These are phyloP conservation scores for Dicroscelio sp. DNA, from an alignment of 2,888 invertebrate genomes.

Conservation along the genomic window DNA sequence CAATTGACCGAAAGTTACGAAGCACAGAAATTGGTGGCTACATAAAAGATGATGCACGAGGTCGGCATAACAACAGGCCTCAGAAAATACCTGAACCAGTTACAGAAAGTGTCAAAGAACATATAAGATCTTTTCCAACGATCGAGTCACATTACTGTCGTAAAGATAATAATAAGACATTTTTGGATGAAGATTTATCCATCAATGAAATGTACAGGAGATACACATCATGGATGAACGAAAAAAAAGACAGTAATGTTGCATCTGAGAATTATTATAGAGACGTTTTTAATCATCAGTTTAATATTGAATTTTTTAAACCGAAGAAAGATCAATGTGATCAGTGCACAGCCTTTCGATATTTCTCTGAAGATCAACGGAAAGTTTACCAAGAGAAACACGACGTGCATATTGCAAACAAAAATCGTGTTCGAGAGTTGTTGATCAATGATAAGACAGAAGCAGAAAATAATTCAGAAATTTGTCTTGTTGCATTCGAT, in stretches of 20 bases:
- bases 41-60: no score
- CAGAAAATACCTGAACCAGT: background rate
- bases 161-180: background rate
- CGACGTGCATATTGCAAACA: no score
- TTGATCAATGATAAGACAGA: no score
- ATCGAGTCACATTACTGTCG: conserved; percentile 31
- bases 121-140: conserved; percentile 18
- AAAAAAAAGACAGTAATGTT: background rate
- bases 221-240: conserved; percentile 12
- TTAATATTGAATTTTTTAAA: conserved; percentile 3
- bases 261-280: conserved; percentile 6
- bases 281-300: conserved; percentile 4
- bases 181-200: background rate
- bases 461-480: no score
- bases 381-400: no score
- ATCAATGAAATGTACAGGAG: conserved; percentile 21
- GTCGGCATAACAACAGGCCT: no score
- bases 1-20: no score
- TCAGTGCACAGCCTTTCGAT: background rate
- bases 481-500: no score
- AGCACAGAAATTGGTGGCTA: no score
- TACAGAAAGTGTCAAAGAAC: background rate
- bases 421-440: no score
- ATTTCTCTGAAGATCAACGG: no score
- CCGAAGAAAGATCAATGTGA: conserved; percentile 9